phyloP scores from a whole-genome alignment of 2,888 invertebrate genomes.

The Pecten maximus region DNA sequence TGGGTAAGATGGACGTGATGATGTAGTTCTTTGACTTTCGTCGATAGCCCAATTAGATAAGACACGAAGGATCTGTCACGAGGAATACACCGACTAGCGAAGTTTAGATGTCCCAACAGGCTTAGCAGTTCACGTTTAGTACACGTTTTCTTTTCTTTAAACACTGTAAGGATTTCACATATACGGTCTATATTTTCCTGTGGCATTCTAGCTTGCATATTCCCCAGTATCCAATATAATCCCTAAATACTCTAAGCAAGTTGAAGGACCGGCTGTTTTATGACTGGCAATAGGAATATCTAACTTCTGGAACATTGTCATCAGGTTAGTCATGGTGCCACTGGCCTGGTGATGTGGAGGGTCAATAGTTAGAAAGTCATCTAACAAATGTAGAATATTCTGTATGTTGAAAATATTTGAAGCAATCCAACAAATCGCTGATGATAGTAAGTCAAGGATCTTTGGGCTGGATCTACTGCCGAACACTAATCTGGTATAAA shows the following conservation, averaged over 20 bases:
- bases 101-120: conserved; percentile 51
- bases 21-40: conserved; percentile 37
- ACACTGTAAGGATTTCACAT: not conserved
- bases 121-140: conserved; percentile 47
- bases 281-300: conserved; percentile 42
- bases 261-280: conserved; percentile 45
- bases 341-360: not conserved
- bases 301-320: conserved; percentile 41
- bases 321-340: conserved; percentile 37
- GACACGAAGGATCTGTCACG: conserved; percentile 50
- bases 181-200: not conserved
- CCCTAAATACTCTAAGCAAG: conserved; percentile 48
- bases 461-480: conserved; percentile 48
- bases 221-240: conserved; percentile 47
- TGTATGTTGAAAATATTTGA: conserved; percentile 36
- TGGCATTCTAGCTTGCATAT: conserved; percentile 44
- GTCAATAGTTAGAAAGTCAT: conserved; percentile 49
- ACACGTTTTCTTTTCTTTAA: not conserved
- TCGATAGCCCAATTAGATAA: conserved; percentile 45
- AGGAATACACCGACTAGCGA: conserved; percentile 43
- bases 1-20: not conserved
- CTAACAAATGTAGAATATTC: conserved; percentile 46
- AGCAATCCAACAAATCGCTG: conserved; percentile 51
- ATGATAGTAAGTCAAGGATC: conserved; percentile 49
- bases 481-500: conserved; percentile 43